Base-by-base conservation (phyloP, 2,888 invertebrate species). In the Coenonympha glycerion region DNA sequence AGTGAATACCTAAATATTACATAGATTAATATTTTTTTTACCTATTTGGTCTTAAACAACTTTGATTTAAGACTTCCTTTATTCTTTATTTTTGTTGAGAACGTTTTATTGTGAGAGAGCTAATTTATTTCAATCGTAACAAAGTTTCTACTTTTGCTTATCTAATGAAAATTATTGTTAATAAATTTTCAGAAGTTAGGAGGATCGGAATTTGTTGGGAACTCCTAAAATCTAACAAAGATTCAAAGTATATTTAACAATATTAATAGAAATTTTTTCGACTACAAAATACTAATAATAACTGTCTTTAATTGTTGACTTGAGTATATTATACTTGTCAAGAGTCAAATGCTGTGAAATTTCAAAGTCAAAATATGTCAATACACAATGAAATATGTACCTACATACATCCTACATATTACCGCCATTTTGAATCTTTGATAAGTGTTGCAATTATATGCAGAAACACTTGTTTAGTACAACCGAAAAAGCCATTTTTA, bases 91-190 rank as follows among this genome's bases (percentile, higher is more conserved):
- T n/a, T n/a, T n/a, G n/a, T n/a, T 28, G 4, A 15, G 15, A 31
- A 13, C 15, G 11, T 31, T 31, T 13, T 31, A 31, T 15, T 31
- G 31, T 31, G 3, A 31, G 31, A 31, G 34, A 6, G 18, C 8
- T 34, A 19, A 18, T 34, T 34, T 18, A 18, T 9, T 34, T n/a
- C 3, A 18, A 34, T 33, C 33, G 2, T 16, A 33, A 33, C 33
- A 33, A 18, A 18, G 33, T 16, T 16, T 33, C 33, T 16, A 34
- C 34, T 34, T 34, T 34, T 34, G 34, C 34, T 34, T 34, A 34
- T 34, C 34, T 34, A 34, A 34, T 34, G 8, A 34, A n/a, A 34
- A 9, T 34, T 34, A 34, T 34, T 34, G 34, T 34, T 19, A 19
- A 34, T 19, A 34, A 34, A 34, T 18, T 19, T 18, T 34, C 34